Evolutionary conservation across 2,888 invertebrate genomes (phyloP).

Genomic region (Cylindroiulus punctatus): DNA sequence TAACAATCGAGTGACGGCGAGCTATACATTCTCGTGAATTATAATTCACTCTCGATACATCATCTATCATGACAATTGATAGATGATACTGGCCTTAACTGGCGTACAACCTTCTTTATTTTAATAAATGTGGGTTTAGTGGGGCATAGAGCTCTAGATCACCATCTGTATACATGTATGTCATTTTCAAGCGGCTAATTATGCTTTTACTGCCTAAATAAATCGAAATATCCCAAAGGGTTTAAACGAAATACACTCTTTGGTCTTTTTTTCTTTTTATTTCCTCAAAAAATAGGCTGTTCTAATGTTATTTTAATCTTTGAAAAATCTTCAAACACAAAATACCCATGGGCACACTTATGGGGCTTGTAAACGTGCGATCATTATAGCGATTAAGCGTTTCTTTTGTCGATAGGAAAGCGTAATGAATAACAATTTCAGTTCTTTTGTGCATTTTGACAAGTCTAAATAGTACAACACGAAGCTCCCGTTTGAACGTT

Average conservation of each 20-base stretch:
- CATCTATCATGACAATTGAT: not conserved
- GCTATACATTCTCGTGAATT: not conserved
- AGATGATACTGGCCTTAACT: not conserved
- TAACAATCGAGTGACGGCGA: not conserved
- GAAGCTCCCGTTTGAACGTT: not conserved
- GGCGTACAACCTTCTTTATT: not conserved
- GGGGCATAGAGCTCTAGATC: not conserved
- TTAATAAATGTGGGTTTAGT: not conserved
- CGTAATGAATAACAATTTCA: constrained; percentile 9
- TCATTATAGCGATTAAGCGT: not conserved
- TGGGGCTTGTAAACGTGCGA: not conserved
- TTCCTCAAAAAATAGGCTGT: not conserved
- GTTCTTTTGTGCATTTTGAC: not conserved
- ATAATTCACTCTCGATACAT: not conserved
- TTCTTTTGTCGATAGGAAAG: not conserved
- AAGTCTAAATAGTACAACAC: not conserved
- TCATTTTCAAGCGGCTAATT: not conserved
- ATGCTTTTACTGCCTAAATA: not conserved
- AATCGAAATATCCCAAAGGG: not conserved
- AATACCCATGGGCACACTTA: not conserved
- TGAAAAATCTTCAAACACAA: not conserved
- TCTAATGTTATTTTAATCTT: not conserved
- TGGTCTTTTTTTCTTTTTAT: no score
- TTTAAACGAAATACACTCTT: not conserved
- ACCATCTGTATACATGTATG: not conserved